Base-by-base conservation (phyloP, 64 coral and sea anemone species). In the Stylophora pistillata region DNA sequence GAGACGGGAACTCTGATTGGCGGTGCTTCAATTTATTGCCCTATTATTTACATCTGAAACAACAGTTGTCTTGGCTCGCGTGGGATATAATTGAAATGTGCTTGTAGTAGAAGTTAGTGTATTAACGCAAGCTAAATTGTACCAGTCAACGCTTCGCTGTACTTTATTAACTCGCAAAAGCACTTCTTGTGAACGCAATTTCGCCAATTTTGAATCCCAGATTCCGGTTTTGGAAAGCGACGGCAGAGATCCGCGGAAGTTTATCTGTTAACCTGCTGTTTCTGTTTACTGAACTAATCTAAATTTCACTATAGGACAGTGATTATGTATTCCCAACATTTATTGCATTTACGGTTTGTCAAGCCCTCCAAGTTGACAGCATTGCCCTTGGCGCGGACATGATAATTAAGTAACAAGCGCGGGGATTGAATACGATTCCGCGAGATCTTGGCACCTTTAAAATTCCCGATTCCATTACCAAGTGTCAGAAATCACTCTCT, bases 211-310 rank as follows among this genome's bases (percentile, higher is more conserved):
- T 68, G 72, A 53, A 23, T 54, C 64, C 65, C 53, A 88, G 29
- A 62, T 85, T 83, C 77, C 47, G 74, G 79, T 90, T 82, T 91
- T 91, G 84, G 77, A 91, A 83, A 91, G 85, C 71, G 78, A 88
- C 85, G 72, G 60, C 69, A 87, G 87, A 87, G 81, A 61, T 91
- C 89, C 78, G 73, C 89, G 47, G 53, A 78, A 78, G 76, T 79
- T 79, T 89, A 74, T 73, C 85, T 88, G 47, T 32, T 53, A 70
- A 71, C 90, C 90, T 86, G 72, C 87, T 86, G 81, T 65, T 88
- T 89, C 74, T 96, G 90, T 96, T 96, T 93, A 96, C 90, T 79
- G 92, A 96, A 93, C 90, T 96, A 96, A 96, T 96, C 90, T 79
- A 89, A 92, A 72, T 93, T 89, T 85, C 94, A 83, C 94, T 79